A percentile compares a stretch with the other conserved stretches of the same genome.
These are phyloP conservation scores for Hepsetus odoe DNA, from an alignment of 2,113 vertebrate species.

Conservation along the genomic window DNA sequence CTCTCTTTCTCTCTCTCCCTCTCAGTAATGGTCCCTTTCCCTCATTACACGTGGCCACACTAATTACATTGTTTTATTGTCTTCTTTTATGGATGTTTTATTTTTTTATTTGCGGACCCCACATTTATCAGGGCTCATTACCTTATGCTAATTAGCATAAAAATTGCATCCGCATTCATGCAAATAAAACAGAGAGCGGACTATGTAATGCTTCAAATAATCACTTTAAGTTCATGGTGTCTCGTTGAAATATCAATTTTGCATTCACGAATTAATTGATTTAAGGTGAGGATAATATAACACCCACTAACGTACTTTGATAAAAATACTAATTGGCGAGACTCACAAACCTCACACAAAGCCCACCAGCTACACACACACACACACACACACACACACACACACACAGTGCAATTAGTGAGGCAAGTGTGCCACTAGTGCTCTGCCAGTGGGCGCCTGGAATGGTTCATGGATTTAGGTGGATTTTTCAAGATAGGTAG, in stretches of 20 bases:
- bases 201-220: constrained; percentile 60
- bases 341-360: neutral
- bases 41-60: constrained; percentile 62
- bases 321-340: constrained; percentile 71
- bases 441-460: constrained; percentile 68
- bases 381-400: constrained; percentile 11
- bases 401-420: neutral
- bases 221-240: constrained; percentile 62
- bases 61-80: constrained; percentile 69
- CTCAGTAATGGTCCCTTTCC: constrained; percentile 40
- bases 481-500: constrained; percentile 65
- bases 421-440: constrained; percentile 57
- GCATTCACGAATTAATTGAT: constrained; percentile 70
- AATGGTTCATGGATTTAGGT: constrained; percentile 63
- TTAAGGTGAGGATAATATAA: constrained; percentile 72
- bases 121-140: constrained; percentile 73
- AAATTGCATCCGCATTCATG: constrained; percentile 78
- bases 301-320: constrained; percentile 69
- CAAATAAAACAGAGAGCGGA: constrained; percentile 67
- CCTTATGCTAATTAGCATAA: constrained; percentile 76
- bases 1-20: neutral
- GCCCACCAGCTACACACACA: neutral
- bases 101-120: constrained; percentile 22
- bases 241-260: constrained; percentile 73
- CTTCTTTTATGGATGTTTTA: constrained; percentile 53